Conservation (phyloP, 23 tunicate genomes). For the Ciona savignyi region DNA sequence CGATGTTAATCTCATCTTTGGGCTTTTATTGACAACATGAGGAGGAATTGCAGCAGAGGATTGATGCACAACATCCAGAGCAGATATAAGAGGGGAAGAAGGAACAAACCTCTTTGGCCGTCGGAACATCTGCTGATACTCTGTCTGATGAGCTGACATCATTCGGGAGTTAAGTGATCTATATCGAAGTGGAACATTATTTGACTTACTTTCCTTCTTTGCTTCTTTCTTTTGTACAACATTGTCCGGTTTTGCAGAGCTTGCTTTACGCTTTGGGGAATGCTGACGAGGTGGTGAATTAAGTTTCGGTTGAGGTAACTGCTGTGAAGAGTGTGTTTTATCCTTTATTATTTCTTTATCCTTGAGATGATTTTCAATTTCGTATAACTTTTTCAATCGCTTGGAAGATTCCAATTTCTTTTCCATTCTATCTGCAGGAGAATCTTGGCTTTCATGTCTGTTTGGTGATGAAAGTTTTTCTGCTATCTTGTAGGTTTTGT, state of each 20-base stretch:
- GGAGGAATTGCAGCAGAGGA: constrained; percentile 90
- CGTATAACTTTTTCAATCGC: not conserved
- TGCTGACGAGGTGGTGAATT: not conserved
- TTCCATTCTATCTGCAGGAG: not conserved
- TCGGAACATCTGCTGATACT: constrained; percentile 60
- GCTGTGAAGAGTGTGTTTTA: not conserved
- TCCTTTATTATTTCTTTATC: not conserved
- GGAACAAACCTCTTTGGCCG: constrained; percentile 33
- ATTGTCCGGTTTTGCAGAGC: not conserved
- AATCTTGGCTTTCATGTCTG: not conserved
- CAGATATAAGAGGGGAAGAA: constrained; percentile 71
- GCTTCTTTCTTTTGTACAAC: not conserved
- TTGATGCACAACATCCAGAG: constrained; percentile 79
- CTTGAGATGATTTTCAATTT: not conserved
- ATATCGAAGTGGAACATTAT: constrained; percentile 32
- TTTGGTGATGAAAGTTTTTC: not conserved
- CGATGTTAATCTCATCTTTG: constrained; percentile 33
- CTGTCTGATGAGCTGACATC: constrained; percentile 34
- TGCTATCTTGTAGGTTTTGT: not conserved
- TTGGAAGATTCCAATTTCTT: not conserved
- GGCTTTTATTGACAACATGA: constrained; percentile 19
- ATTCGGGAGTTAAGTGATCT: constrained; percentile 23
- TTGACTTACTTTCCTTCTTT: constrained; percentile 10
- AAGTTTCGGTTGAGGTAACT: not conserved
- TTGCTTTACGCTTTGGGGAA: not conserved